Evolutionary conservation across 2,888 invertebrate genomes (phyloP).

Genomic region (Thysanoteuthis rhombus): DNA sequence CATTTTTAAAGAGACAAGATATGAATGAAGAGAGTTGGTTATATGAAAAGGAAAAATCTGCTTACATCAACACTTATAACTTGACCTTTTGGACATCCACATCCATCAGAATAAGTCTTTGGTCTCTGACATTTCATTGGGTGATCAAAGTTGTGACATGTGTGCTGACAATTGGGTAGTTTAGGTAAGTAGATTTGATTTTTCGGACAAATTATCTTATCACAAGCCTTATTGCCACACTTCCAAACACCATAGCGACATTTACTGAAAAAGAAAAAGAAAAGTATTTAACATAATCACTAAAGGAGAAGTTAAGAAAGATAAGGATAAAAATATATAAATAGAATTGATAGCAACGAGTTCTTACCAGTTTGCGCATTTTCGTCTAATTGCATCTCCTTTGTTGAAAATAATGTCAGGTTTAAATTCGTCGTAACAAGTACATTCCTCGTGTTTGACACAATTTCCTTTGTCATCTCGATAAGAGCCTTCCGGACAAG

Average conservation of each 20-base stretch:
- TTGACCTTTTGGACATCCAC: neutral
- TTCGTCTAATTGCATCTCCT: neutral
- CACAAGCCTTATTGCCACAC: neutral
- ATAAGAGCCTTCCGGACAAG: neutral
- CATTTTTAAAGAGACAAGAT: too few relatives aligned
- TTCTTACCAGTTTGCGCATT: constrained; percentile 1
- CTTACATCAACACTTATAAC: neutral
- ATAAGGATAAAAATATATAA: neutral
- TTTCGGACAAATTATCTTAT: constrained; percentile 16
- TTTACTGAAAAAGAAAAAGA: neutral
- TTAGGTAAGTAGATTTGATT: neutral
- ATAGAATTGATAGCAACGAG: neutral
- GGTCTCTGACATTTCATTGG: neutral
- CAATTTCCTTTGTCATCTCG: neutral
- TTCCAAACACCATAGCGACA: neutral
- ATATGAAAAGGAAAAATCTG: neutral
- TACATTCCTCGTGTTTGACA: neutral
- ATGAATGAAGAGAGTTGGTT: too few relatives aligned
- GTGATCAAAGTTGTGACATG: neutral
- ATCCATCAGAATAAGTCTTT: neutral
- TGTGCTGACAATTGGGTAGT: neutral
- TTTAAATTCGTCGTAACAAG: constrained; percentile 15
- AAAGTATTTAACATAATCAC: neutral
- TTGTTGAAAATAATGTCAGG: neutral
- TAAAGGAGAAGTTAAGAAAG: neutral